Evolutionary conservation across 1,140 invertebrate genomes (phyloP).

Genomic region (Temnothorax longispinosus): DNA sequence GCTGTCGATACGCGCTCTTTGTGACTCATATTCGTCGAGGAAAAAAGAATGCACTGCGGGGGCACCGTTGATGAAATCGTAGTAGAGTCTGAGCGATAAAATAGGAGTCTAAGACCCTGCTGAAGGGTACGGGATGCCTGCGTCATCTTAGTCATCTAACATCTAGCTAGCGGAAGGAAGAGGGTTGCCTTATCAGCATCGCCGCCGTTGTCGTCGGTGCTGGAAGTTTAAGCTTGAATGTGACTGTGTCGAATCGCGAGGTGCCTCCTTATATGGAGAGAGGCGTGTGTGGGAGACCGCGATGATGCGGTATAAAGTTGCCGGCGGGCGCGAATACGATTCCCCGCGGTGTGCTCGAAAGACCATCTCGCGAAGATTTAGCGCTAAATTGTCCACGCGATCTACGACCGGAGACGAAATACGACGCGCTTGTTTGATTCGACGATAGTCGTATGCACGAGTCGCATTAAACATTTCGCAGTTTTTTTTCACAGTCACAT

Average conservation of each 20-base stretch:
- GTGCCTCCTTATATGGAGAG: constrained; percentile 82
- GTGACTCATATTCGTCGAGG: neutral
- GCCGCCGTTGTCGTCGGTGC: neutral
- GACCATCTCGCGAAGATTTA: neutral
- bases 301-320: constrained; percentile 78
- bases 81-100: constrained; percentile 44
- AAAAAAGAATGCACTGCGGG: neutral
- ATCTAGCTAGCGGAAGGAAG: neutral
- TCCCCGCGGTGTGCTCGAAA: neutral
- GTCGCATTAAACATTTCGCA: neutral
- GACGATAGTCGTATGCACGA: neutral
- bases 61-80: constrained; percentile 14
- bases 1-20: neutral
- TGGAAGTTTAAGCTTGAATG: constrained; percentile 41
- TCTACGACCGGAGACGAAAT: neutral
- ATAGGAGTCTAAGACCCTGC: constrained; percentile 4
- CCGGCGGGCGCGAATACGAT: constrained; percentile 51
- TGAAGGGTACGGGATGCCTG: neutral
- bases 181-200: constrained; percentile 54
- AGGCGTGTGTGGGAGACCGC: constrained; percentile 66
- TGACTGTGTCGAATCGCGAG: constrained; percentile 60
- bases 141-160: neutral
- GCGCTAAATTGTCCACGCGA: neutral
- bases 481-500: neutral
- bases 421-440: neutral